phyloP scores from a whole-genome alignment of 2,797 vertebrate species.

The Tragopan temminckii region DNA sequence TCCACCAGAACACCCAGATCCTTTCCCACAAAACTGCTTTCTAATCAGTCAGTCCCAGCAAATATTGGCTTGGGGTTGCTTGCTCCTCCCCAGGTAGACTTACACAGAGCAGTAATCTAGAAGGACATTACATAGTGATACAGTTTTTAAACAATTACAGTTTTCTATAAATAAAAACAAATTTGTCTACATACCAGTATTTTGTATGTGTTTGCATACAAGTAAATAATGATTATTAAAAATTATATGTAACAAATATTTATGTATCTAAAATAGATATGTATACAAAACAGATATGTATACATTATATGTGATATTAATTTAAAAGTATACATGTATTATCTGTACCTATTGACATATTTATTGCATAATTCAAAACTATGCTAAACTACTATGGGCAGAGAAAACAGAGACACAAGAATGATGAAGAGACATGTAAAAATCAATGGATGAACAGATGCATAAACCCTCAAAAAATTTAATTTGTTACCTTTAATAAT shows the following conservation, averaged over 20 bases:
- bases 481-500: not conserved
- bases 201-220: not conserved
- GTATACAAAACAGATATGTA: too few species aligned
- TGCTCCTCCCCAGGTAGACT: not conserved
- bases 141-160: not conserved
- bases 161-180: not conserved
- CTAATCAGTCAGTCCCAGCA: not conserved
- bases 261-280: not conserved
- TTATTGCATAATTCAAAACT: not conserved
- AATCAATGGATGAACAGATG: fast-evolving
- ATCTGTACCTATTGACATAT: too few species aligned
- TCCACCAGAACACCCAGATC: not conserved
- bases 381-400: too few species aligned
- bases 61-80: not conserved
- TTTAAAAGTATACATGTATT: not conserved
- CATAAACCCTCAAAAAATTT: not conserved
- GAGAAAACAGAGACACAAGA: not conserved
- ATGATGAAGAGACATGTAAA: not conserved
- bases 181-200: too few species aligned
- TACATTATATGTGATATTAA: not conserved
- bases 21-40: not conserved
- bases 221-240: not conserved
- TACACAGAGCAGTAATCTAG: not conserved
- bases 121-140: not conserved
- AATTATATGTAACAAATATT: not conserved